Conservation (phyloP, 2,888 invertebrate genomes). For the Hirudinaria manillensis region DNA sequence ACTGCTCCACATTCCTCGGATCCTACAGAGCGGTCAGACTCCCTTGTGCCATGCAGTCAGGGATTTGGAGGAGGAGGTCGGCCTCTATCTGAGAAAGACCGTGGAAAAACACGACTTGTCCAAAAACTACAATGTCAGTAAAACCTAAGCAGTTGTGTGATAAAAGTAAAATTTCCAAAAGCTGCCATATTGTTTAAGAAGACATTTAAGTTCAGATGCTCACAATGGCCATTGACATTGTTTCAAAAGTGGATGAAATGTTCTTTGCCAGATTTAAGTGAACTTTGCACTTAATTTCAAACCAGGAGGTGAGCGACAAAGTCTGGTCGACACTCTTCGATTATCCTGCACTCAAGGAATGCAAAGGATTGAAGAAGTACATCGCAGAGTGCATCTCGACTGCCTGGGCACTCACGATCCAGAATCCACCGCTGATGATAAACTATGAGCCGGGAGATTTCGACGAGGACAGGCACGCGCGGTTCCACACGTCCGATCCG, state of each 20-base stretch:
- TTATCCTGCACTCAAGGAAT: constrained; percentile 78
- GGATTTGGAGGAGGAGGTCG: constrained; percentile 57
- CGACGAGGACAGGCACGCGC: constrained; percentile 70
- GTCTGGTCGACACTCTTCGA: constrained; percentile 84
- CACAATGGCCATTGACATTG: background rate
- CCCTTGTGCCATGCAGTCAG: constrained; percentile 62
- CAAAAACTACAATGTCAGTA: constrained; percentile 56
- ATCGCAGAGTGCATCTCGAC: constrained; percentile 74
- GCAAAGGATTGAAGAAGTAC: constrained; percentile 69
- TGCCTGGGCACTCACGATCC: constrained; percentile 79
- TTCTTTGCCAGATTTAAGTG: too few species aligned
- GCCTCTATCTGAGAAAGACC: constrained; percentile 65
- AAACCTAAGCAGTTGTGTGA: background rate
- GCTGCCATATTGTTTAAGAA: background rate
- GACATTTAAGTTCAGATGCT: background rate
- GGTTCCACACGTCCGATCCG: constrained; percentile 71
- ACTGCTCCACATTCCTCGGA: constrained; percentile 32
- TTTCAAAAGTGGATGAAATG: background rate
- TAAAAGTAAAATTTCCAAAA: background rate
- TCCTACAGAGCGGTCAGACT: constrained; percentile 45
- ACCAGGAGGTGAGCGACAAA: constrained; percentile 63
- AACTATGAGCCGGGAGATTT: constrained; percentile 61
- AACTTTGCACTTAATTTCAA: too few species aligned
- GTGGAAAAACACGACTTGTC: constrained; percentile 61
- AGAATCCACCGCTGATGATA: constrained; percentile 54